These are phyloP conservation scores for Cryptotermes secundus DNA, from an alignment of 1,140 invertebrate genomes.

Conservation along the genomic window DNA sequence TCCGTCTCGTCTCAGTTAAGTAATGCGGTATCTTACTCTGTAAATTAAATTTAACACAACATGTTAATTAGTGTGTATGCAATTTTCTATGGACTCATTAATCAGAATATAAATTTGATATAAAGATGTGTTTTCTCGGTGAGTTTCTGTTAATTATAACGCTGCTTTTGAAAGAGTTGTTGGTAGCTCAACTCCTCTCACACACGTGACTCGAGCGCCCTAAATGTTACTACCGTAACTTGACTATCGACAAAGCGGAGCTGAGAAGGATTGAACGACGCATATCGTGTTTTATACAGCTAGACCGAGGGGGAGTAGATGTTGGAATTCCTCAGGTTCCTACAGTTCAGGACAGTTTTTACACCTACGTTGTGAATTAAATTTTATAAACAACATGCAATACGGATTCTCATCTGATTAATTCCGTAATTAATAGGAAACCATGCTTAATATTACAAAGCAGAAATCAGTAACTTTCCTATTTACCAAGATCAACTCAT, in stretches of 20 bases:
- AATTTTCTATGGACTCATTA: too few species aligned
- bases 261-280: not conserved
- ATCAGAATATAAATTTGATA: too few species aligned
- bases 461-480: not conserved
- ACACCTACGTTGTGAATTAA: not conserved
- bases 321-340: not conserved
- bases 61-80: too few species aligned
- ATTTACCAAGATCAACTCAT: not conserved
- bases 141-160: too few species aligned
- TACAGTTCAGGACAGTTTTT: not conserved
- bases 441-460: not conserved
- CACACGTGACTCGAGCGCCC: not conserved
- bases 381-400: not conserved
- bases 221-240: not conserved
- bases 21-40: too few species aligned
- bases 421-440: not conserved
- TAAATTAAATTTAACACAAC: too few species aligned
- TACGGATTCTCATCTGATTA: not conserved
- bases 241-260: not conserved
- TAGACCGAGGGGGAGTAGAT: not conserved
- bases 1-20: too few species aligned
- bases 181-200: not conserved
- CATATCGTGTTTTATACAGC: not conserved
- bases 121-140: too few species aligned
- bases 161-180: not conserved